Base-by-base conservation (phyloP, 2,888 invertebrate species). In the Hydraecia micacea region DNA sequence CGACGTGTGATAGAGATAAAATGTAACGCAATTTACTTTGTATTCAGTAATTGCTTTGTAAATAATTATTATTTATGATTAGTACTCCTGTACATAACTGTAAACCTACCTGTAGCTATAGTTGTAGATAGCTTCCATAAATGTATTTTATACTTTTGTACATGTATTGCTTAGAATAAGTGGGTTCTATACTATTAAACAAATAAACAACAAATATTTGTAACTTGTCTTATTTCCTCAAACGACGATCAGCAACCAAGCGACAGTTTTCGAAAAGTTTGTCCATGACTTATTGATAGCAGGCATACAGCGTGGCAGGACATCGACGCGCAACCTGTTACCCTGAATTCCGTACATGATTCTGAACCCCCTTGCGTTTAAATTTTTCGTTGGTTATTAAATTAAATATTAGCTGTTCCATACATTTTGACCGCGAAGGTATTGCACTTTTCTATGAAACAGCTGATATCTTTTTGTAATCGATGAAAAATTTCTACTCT, bases 61-160 rank as follows among this genome's bases (percentile, higher is more conserved):
- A 94, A 96, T 96, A 96, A 95, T 92, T 92, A 90, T 91, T 91
- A 95, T 94, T 94, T 94, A 94, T 92, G 91, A 93, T 91, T 91
- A 90, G 91, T 89, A 89, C 87, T 89, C 86, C 88, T 95, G 93
- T 95, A 94, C 90, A 95, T 95, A 94, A 89, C 80, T 80, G 86
- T 86, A 85, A 80, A 83, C 80, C 77, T 89, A 88, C 80, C 75
- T 89, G 87, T 92, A 92, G 91, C 88, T 91, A 89, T 91, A 90
- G 87, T 87, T 92, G 91, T 92, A 92, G 90, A 92, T 90, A 90
- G 91, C 88, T 92, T 89, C 88, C 67, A 85, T 82, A 74, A 83
- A 86, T 85, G 72, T 88, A 91, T 90, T 91, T 91, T 91, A 87
- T 91, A 91, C 80, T 91, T 92, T 91, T 92, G 90, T 92, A 92